These are phyloP conservation scores for Scopus umbretta DNA, from an alignment of 2,113 vertebrate genomes.

Conservation along the genomic window DNA sequence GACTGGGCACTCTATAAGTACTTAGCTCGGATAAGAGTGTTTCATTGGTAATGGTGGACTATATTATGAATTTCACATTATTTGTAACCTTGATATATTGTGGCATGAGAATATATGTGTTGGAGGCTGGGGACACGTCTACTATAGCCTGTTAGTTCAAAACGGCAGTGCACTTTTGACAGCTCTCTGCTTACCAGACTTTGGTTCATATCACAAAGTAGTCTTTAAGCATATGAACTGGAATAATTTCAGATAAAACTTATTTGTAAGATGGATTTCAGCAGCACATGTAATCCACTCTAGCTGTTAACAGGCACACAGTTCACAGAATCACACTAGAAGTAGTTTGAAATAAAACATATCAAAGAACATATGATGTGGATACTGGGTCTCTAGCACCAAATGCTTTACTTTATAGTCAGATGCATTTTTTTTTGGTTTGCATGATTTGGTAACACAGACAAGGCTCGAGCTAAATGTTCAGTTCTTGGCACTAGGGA, in stretches of 20 bases:
- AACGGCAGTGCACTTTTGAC: not conserved
- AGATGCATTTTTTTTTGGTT: not conserved
- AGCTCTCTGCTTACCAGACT: not conserved
- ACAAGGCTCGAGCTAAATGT: not conserved
- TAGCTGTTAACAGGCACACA: not conserved
- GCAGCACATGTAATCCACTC: not conserved
- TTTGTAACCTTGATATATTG: not conserved
- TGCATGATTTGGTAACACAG: not conserved
- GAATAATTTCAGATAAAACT: not conserved
- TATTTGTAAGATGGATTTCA: not conserved
- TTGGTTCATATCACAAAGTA: not conserved
- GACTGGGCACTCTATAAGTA: not conserved
- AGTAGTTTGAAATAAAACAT: not conserved
- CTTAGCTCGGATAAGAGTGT: not conserved
- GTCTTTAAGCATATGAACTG: not conserved
- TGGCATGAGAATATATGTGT: not conserved
- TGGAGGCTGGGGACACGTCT: not conserved
- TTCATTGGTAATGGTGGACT: not conserved
- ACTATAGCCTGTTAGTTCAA: not conserved
- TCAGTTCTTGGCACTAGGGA: not conserved
- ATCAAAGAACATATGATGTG: not conserved
- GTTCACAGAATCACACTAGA: not conserved
- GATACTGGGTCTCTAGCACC: not conserved
- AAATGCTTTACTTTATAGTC: not conserved
- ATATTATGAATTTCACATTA: not conserved